A percentile compares a stretch with the other conserved stretches of the same genome.
Evolutionary conservation across 2,797 vertebrate species (phyloP).

Genomic region (Dallia pectoralis): DNA sequence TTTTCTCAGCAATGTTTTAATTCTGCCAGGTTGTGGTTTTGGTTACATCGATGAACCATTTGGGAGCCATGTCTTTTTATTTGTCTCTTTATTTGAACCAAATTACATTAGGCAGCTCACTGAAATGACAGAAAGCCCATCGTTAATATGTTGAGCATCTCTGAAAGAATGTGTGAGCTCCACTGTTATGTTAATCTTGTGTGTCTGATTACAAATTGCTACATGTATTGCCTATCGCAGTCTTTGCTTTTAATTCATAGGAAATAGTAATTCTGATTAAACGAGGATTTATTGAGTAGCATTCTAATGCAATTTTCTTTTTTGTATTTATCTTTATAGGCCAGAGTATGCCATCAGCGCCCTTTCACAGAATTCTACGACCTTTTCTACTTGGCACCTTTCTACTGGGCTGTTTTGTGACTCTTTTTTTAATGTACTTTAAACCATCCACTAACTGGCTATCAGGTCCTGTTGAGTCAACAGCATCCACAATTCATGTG

Average conservation of each 20-base stretch:
- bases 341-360: conserved; percentile 96
- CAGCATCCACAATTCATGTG: conserved; percentile 85
- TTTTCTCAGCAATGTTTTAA: too few relatives aligned
- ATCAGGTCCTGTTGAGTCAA: conserved; percentile 88
- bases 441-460: conserved; percentile 96
- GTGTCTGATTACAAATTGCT: background rate
- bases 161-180: background rate
- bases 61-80: too few relatives aligned
- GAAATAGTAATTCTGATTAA: background rate
- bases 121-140: too few relatives aligned
- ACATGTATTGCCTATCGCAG: background rate
- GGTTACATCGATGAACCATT: too few relatives aligned
- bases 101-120: too few relatives aligned
- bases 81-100: too few relatives aligned
- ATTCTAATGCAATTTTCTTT: conserved; percentile 1
- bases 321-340: conserved; percentile 67
- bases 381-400: conserved; percentile 90
- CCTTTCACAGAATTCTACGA: conserved; percentile 93
- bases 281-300: conserved; percentile 5
- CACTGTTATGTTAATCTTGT: background rate
- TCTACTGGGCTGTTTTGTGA: conserved; percentile 94
- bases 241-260: background rate
- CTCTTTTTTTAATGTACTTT: conserved; percentile 95
- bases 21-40: too few relatives aligned
- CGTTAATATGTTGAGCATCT: background rate